Percentiles rank a stretch among this genome's conserved stretches.
phyloP scores from a whole-genome alignment of 1,140 invertebrate species.

The Luehdorfia chinensis region DNA sequence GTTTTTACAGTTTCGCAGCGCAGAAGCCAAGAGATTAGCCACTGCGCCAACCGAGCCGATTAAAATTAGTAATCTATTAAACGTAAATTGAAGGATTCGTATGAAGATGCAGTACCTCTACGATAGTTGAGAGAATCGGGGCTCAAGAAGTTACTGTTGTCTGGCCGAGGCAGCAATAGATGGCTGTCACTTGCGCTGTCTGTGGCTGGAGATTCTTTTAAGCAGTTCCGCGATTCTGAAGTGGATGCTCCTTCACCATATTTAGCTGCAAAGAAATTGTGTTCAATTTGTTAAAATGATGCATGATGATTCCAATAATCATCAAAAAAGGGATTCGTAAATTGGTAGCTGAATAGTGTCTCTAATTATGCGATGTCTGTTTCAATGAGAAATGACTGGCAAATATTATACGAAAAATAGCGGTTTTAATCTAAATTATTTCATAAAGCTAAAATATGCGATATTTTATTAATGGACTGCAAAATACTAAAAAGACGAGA shows the following conservation, averaged over 20 bases:
- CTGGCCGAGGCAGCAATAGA: slow-evolving; percentile 84
- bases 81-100: too few relatives aligned
- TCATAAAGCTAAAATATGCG: too few relatives aligned
- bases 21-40: too few relatives aligned
- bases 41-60: too few relatives aligned
- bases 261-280: slow-evolving; percentile 48
- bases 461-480: neutral
- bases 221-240: slow-evolving; percentile 79
- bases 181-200: slow-evolving; percentile 85
- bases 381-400: too few relatives aligned
- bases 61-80: too few relatives aligned
- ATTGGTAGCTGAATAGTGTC: too few relatives aligned
- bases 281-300: too few relatives aligned
- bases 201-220: slow-evolving; percentile 82
- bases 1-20: too few relatives aligned
- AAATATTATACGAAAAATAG: neutral
- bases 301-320: too few relatives aligned
- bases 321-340: too few relatives aligned
- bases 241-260: slow-evolving; percentile 43
- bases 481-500: neutral
- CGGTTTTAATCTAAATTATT: neutral
- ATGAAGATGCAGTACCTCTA: slow-evolving; percentile 77
- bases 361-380: too few relatives aligned
- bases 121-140: slow-evolving; percentile 86
- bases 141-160: slow-evolving; percentile 89